Percentiles rank a stretch among this genome's conserved stretches.
Conservation (phyloP, 2,888 invertebrate genomes). For the Gisinianus flammeolus region DNA sequence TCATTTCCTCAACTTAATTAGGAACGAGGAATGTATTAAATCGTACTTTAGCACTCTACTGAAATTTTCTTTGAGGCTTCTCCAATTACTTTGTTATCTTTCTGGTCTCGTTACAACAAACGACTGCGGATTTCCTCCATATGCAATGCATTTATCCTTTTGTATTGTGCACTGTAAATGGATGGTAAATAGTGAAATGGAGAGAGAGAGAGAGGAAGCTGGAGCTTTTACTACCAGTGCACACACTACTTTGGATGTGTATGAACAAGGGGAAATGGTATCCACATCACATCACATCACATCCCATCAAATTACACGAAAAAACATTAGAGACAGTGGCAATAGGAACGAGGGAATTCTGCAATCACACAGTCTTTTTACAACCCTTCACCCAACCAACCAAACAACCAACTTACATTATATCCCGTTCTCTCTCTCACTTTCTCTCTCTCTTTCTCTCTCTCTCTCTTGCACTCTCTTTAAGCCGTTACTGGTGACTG, state of each 20-base stretch:
- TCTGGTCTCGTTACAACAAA: background rate
- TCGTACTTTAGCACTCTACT: background rate
- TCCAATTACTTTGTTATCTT: background rate
- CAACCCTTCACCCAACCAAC: background rate
- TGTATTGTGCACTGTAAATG: background rate
- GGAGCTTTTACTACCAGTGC: background rate
- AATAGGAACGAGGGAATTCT: background rate
- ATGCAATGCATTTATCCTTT: too few relatives aligned
- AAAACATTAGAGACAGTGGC: too few relatives aligned
- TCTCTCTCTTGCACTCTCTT: too few relatives aligned
- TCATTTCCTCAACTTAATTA: background rate
- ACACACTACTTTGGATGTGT: too few relatives aligned
- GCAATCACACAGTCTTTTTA: background rate
- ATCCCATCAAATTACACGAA: too few relatives aligned
- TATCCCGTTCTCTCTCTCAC: too few relatives aligned
- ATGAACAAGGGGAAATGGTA: too few relatives aligned
- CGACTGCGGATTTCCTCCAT: background rate
- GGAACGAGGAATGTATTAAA: background rate
- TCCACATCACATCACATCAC: too few relatives aligned
- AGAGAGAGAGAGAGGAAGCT: background rate
- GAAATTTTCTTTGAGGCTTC: background rate
- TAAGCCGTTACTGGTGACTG: too few relatives aligned
- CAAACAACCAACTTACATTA: background rate
- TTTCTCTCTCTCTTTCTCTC: too few relatives aligned
- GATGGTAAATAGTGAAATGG: background rate